Conservation (phyloP, 1,140 invertebrate species). For the Euglossa dilemma region DNA sequence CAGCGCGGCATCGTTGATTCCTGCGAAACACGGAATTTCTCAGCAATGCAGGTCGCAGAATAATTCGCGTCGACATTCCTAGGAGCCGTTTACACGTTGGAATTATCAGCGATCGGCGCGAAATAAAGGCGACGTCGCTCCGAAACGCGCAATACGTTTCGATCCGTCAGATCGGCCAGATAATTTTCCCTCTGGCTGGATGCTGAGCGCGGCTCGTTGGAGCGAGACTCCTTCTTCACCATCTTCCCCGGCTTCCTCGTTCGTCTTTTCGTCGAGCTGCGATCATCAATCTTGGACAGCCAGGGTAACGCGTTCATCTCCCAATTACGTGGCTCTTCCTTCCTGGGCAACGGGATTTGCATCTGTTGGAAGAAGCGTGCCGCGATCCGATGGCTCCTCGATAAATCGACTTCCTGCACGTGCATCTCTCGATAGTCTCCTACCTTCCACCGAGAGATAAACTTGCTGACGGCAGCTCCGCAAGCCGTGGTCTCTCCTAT, state of each 20-base stretch:
- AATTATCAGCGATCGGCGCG: constrained; percentile 26
- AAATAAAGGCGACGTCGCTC: constrained; percentile 24
- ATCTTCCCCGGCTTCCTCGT: constrained; percentile 20
- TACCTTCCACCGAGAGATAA: background rate
- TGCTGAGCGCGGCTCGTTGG: constrained; percentile 29
- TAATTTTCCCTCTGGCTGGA: constrained; percentile 57
- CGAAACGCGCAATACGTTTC: constrained; percentile 33
- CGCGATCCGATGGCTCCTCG: constrained; percentile 8
- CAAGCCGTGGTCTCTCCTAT: background rate
- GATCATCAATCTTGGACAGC: constrained; percentile 64
- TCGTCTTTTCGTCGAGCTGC: constrained; percentile 38
- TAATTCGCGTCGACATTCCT: constrained; percentile 6
- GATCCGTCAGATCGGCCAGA: constrained; percentile 51
- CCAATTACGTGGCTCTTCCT: constrained; percentile 63
- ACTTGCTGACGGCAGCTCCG: background rate
- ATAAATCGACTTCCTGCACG: constrained; percentile 44
- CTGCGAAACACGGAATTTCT: constrained; percentile 6
- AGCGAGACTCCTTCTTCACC: constrained; percentile 49
- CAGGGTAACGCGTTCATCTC: constrained; percentile 66
- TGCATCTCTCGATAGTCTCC: background rate
- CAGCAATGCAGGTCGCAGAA: constrained; percentile 10
- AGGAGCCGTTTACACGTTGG: background rate
- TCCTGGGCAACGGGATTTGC: constrained; percentile 54
- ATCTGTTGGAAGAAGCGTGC: constrained; percentile 39
- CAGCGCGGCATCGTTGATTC: too few relatives aligned